Base-by-base conservation (phyloP, 1,140 invertebrate genomes). In the Lutraria rhynchaena region DNA sequence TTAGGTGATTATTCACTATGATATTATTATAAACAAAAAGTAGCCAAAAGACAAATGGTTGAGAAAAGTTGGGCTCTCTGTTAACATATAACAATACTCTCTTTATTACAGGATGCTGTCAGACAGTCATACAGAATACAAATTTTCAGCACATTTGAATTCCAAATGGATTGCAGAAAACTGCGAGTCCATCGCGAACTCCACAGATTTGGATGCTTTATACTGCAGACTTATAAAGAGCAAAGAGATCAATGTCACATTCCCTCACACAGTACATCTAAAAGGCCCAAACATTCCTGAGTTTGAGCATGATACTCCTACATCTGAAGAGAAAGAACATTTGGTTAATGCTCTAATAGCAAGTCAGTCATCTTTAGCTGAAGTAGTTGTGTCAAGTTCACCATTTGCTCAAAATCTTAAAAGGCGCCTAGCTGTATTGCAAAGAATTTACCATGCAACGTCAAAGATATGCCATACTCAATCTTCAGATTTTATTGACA, bases 391-490 rank as follows among this genome's bases (percentile, higher is more conserved):
- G 81, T 91, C 93, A 19, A 94, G 94, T 65, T 94, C 94, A 1
- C 93, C 93, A 35, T 95, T 95, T 91, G 92, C 93, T 24, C 89
- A 92, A 49, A 88, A 93, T 51, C 88, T 95, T 3, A 92, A 93
- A 83, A 94, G 95, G 87, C 88, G 94, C 71, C 89, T 95, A 61
- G 90, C 94, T 22, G 92, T 95, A 24, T 87, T 95, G n/a, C 94
- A 94, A 84, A 88, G 95, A 75, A 94, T 95, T 65, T 94, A 94
- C 88, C 92, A 94, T 91, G 94, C 94, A 1, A 86, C 95, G 5
- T 92, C 93, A 46, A 90, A 86, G 33, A 94, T 93, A 87, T 95
- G 94, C 89, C 94, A 95, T 88, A 81, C 84, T n/a, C 74, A 81
- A 24, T 53, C 63, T 13, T 51, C 33, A 7, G 49, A 65, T 41